Evolutionary conservation across 2,888 invertebrate genomes (phyloP).

Genomic region (Phyllotreta cruciferae): DNA sequence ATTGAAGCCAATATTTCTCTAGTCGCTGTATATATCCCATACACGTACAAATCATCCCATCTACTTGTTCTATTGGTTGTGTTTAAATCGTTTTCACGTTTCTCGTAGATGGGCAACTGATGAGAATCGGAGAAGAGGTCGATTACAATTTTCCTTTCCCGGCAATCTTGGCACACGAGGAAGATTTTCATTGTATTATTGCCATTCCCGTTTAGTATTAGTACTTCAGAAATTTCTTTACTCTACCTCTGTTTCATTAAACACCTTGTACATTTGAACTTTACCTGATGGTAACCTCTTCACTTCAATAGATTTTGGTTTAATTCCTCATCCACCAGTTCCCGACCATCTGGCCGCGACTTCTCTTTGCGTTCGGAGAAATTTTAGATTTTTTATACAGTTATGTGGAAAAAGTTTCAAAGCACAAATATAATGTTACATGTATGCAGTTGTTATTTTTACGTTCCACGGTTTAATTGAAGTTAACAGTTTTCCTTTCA

Average conservation of each 20-base stretch:
- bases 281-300: no score
- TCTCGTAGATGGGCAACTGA: slow-evolving; percentile 2
- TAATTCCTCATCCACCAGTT: slow-evolving; percentile 17
- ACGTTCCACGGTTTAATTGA: slow-evolving; percentile 33
- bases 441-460: slow-evolving; percentile 26
- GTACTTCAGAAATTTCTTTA: no score
- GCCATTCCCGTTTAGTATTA: no score
- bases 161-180: no score
- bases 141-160: no score
- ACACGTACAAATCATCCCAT: slow-evolving; percentile 53
- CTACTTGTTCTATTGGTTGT: slow-evolving; percentile 41
- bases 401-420: slow-evolving; percentile 39
- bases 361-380: slow-evolving; percentile 30
- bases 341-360: not conserved
- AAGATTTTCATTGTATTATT: no score
- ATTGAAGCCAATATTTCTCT: slow-evolving; percentile 52
- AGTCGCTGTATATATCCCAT: slow-evolving; percentile 56
- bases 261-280: no score
- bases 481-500: slow-evolving; percentile 35
- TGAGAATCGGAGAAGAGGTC: not conserved
- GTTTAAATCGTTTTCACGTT: slow-evolving; percentile 35
- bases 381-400: slow-evolving; percentile 43
- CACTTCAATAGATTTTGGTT: no score
- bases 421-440: slow-evolving; percentile 43
- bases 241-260: no score